A percentile compares a stretch with the other conserved stretches of the same genome.
phyloP scores from a whole-genome alignment of 2,113 vertebrate genomes.

The Neodon shergylaensis region DNA sequence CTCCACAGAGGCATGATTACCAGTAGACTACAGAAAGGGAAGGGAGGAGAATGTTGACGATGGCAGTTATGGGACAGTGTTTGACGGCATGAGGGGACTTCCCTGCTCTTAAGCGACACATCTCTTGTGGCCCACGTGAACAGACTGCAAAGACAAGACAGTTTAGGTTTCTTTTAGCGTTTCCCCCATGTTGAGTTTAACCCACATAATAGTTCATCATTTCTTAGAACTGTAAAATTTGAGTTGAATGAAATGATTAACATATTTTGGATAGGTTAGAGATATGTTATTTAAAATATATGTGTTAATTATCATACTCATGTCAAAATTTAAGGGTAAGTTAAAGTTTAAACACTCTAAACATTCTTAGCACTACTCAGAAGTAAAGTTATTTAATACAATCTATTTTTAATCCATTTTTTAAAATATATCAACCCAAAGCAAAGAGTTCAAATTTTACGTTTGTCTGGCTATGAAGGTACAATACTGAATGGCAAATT shows the following conservation, averaged over 20 bases:
- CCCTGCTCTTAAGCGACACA: not conserved
- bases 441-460: not conserved
- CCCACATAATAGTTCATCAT: not conserved
- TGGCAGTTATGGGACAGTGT: not conserved
- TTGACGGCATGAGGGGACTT: not conserved
- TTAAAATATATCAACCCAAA: not conserved
- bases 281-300: not conserved
- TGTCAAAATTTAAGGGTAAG: not conserved
- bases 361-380: not conserved
- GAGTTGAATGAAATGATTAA: not conserved
- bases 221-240: not conserved
- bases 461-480: not conserved
- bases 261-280: not conserved
- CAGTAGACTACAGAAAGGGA: not conserved
- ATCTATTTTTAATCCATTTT: not conserved
- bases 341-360: not conserved
- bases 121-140: not conserved
- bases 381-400: not conserved
- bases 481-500: conserved; percentile 36
- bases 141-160: not conserved
- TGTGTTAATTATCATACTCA: not conserved
- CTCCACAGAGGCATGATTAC: not conserved
- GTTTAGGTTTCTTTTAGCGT: not conserved
- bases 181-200: not conserved
- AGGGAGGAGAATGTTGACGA: not conserved